Conservation (phyloP, 2,113 vertebrate genomes). For the Tringa solitaria region DNA sequence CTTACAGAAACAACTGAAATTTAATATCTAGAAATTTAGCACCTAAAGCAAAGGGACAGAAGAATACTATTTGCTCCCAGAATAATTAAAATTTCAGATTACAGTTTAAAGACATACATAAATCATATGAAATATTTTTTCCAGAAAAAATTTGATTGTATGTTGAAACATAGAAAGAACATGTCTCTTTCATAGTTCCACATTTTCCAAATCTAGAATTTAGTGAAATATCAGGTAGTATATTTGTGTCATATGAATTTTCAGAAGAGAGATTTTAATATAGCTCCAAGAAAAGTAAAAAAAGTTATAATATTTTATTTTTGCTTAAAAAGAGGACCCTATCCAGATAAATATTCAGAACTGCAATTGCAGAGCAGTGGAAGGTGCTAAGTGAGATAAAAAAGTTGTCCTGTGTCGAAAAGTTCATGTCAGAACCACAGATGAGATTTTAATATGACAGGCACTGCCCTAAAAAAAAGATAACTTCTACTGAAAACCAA, state of each 20-base stretch:
- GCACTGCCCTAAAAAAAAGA: neutral
- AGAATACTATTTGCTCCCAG: neutral
- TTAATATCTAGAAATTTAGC: neutral
- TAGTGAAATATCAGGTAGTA: neutral
- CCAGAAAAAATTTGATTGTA: neutral
- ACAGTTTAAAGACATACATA: neutral
- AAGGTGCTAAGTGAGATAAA: neutral
- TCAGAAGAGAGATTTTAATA: neutral
- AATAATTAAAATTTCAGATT: neutral
- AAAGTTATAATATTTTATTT: neutral
- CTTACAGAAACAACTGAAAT: neutral
- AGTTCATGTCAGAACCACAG: neutral
- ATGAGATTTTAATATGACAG: neutral
- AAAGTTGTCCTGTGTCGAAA: neutral
- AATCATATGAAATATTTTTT: neutral
- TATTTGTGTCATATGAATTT: neutral
- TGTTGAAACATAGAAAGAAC: neutral
- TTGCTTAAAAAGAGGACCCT: accelerated
- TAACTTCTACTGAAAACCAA: neutral
- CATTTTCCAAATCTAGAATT: neutral
- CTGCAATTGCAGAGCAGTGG: neutral
- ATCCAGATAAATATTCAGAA: neutral
- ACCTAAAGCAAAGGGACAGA: neutral
- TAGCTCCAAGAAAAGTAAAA: neutral
- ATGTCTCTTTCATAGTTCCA: accelerated